Evolutionary conservation across 2,113 vertebrate genomes (phyloP).

Genomic region (Pseudopodoces humilis): DNA sequence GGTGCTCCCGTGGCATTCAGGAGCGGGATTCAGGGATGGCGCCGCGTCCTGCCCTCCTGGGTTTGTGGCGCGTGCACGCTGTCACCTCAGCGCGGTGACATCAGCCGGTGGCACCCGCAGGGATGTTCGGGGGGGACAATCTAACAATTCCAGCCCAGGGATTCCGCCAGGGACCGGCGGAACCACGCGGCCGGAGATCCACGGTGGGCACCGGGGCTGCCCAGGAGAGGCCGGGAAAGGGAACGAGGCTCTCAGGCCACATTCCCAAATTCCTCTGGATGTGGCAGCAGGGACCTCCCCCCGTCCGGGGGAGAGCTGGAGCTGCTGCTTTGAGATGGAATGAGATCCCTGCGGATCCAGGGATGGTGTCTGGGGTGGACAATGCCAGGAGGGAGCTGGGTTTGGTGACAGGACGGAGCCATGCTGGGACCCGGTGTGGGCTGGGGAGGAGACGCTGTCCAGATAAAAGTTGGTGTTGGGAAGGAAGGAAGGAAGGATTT

Average conservation of each 20-base stretch:
- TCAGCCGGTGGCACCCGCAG: fast-evolving
- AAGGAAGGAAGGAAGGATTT: slow-evolving; percentile 30
- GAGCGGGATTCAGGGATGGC: fast-evolving
- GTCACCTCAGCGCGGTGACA: fast-evolving
- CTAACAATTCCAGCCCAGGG: neutral
- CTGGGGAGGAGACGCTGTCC: neutral
- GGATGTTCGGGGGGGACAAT: fast-evolving
- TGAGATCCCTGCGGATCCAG: neutral
- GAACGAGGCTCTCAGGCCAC: fast-evolving
- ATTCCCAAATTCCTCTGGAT: neutral
- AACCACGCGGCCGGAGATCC: fast-evolving
- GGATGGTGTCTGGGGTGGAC: fast-evolving
- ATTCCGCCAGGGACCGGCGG: neutral
- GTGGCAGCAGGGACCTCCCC: neutral
- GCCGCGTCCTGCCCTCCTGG: fast-evolving
- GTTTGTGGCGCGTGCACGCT: fast-evolving
- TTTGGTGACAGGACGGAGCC: neutral
- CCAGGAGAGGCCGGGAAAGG: neutral
- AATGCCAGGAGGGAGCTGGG: neutral
- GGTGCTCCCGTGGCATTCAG: neutral
- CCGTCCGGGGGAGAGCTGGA: fast-evolving
- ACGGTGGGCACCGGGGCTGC: neutral
- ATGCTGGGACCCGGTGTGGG: neutral
- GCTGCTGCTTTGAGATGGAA: neutral
- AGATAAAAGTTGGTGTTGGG: neutral